phyloP scores from a whole-genome alignment of 1,140 invertebrate species.

The Pseudomyrmex gracilis region DNA sequence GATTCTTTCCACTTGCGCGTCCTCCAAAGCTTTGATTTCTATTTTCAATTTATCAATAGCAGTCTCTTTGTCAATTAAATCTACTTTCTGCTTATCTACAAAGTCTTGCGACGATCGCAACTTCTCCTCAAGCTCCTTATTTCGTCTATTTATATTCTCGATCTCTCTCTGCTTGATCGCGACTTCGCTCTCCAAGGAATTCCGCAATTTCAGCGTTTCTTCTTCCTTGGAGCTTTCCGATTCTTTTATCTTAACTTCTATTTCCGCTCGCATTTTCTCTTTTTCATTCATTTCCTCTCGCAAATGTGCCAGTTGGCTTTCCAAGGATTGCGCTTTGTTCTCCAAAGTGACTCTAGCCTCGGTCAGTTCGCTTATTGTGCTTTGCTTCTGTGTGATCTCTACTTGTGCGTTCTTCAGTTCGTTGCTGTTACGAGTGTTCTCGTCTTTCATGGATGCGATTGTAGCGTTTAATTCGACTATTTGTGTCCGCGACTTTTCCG shows the following conservation, averaged over 20 bases:
- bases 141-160: conserved; percentile 59
- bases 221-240: conserved; percentile 62
- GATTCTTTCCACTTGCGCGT: conserved; percentile 60
- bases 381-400: conserved; percentile 68
- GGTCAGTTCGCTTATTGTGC: conserved; percentile 62
- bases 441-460: conserved; percentile 55
- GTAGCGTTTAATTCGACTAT: conserved; percentile 55
- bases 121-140: conserved; percentile 70
- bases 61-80: conserved; percentile 65
- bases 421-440: conserved; percentile 43
- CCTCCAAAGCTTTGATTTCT: conserved; percentile 67
- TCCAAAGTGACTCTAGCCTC: conserved; percentile 73
- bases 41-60: conserved; percentile 66
- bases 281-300: conserved; percentile 66
- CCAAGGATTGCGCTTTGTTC: conserved; percentile 70
- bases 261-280: conserved; percentile 32
- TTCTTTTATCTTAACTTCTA: conserved; percentile 60
- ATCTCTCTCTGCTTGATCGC: conserved; percentile 65
- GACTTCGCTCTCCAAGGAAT: conserved; percentile 62
- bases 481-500: conserved; percentile 67
- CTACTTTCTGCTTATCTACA: conserved; percentile 56
- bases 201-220: conserved; percentile 60
- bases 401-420: conserved; percentile 72
- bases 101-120: conserved; percentile 41
- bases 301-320: conserved; percentile 68